Conservation (phyloP, 2,797 vertebrate genomes). For the Cetoscarus ocellatus region DNA sequence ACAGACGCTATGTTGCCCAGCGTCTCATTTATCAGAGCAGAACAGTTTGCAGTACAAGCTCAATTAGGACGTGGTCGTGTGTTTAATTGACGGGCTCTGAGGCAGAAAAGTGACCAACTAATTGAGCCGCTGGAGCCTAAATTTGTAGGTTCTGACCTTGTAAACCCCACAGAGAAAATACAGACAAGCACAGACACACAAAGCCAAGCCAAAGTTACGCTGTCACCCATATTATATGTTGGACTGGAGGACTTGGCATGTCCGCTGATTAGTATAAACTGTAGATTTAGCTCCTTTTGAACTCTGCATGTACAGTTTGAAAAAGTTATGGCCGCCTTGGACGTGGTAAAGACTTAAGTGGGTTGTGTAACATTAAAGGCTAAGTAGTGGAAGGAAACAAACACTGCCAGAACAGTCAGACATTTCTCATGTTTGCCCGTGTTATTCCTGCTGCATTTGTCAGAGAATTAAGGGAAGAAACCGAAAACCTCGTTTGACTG, state of each 20-base stretch:
- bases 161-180: slow-evolving; percentile 33
- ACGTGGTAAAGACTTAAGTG: slow-evolving; percentile 31
- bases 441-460: slow-evolving; percentile 36
- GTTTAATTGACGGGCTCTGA: slow-evolving; percentile 51
- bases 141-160: slow-evolving; percentile 50
- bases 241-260: slow-evolving; percentile 31
- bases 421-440: slow-evolving; percentile 44
- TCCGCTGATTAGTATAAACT: slow-evolving; percentile 29
- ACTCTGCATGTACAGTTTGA: slow-evolving; percentile 8
- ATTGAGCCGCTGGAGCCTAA: slow-evolving; percentile 44
- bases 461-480: slow-evolving; percentile 44
- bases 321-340: slow-evolving; percentile 24
- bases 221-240: slow-evolving; percentile 50
- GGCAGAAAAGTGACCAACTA: slow-evolving; percentile 52
- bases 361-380: slow-evolving; percentile 58
- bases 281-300: slow-evolving; percentile 36
- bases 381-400: slow-evolving; percentile 66
- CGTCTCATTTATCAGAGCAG: slow-evolving; percentile 74
- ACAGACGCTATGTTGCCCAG: slow-evolving; percentile 68
- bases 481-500: slow-evolving; percentile 47
- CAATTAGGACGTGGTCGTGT: slow-evolving; percentile 64
- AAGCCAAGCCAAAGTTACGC: slow-evolving; percentile 31
- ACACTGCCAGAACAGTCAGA: slow-evolving; percentile 49
- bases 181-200: slow-evolving; percentile 16
- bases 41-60: slow-evolving; percentile 63